A percentile compares a stretch with the other conserved stretches of the same genome.
phyloP scores from a whole-genome alignment of 2,797 vertebrate species.

The Typhlichthys subterraneus region DNA sequence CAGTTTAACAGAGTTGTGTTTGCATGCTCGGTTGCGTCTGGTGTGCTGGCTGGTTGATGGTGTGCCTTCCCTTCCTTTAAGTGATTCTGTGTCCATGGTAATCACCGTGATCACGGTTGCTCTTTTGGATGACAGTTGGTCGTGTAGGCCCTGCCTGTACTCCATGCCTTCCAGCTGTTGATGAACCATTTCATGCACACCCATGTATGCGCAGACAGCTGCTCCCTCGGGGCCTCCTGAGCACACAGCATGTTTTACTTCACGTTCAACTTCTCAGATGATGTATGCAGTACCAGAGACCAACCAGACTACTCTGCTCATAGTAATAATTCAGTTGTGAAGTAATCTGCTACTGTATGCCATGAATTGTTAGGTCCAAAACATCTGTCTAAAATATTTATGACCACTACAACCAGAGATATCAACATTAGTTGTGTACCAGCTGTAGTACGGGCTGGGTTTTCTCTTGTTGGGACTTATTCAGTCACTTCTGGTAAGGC shows the following conservation, averaged over 20 bases:
- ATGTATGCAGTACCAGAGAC: background rate
- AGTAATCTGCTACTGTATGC: too few species aligned
- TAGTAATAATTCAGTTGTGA: too few species aligned
- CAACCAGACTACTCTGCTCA: background rate
- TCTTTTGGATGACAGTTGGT: constrained; percentile 40
- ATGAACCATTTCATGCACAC: constrained; percentile 42
- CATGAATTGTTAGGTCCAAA: too few species aligned
- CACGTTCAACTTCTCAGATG: constrained; percentile 32
- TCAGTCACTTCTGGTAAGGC: too few species aligned
- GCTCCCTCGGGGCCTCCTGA: constrained; percentile 26
- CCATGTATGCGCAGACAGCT: constrained; percentile 44
- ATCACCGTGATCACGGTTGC: constrained; percentile 17
- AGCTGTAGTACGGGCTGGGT: too few species aligned
- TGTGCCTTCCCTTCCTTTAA: background rate
- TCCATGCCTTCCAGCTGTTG: constrained; percentile 44
- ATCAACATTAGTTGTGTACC: too few species aligned
- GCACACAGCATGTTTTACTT: constrained; percentile 23
- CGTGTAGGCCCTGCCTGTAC: constrained; percentile 35
- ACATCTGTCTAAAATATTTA: too few species aligned
- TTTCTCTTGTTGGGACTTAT: too few species aligned
- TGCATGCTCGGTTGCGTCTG: constrained; percentile 20
- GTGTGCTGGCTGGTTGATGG: constrained; percentile 22
- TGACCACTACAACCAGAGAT: too few species aligned
- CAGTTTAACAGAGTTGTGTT: background rate
- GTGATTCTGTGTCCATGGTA: background rate